Conservation (phyloP, 2,888 invertebrate genomes). For the Ophraella communa region DNA sequence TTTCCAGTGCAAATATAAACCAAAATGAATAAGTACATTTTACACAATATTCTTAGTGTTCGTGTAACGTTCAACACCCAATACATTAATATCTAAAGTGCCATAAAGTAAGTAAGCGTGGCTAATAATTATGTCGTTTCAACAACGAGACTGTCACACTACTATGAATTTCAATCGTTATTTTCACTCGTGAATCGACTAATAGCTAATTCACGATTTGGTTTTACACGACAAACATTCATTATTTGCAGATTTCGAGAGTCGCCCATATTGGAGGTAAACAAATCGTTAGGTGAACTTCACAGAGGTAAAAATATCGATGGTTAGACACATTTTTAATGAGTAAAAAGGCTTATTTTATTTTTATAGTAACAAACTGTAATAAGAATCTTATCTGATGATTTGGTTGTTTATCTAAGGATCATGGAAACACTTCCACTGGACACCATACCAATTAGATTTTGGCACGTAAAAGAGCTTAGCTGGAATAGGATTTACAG, state of each 20-base stretch:
- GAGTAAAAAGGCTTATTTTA: too few relatives aligned
- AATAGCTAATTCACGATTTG: constrained; percentile 36
- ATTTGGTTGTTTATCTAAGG: too few relatives aligned
- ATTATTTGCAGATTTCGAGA: constrained; percentile 26
- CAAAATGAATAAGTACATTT: not conserved
- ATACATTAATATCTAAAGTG: constrained; percentile 32
- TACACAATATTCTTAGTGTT: constrained; percentile 17
- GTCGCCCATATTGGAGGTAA: not conserved
- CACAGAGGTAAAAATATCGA: too few relatives aligned
- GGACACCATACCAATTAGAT: too few relatives aligned
- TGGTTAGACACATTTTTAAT: too few relatives aligned
- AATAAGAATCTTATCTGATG: too few relatives aligned
- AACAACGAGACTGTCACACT: constrained; percentile 37
- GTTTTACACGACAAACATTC: constrained; percentile 29
- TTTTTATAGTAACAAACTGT: too few relatives aligned
- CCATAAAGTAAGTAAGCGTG: constrained; percentile 40
- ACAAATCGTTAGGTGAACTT: not conserved
- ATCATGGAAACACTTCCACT: too few relatives aligned
- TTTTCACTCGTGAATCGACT: constrained; percentile 33
- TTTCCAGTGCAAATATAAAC: not conserved
- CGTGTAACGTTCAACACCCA: constrained; percentile 21
- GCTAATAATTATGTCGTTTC: constrained; percentile 38
- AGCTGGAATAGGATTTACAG: too few relatives aligned
- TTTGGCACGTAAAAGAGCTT: too few relatives aligned
- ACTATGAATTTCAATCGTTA: constrained; percentile 38